phyloP scores from a whole-genome alignment of 2,113 vertebrate species.

The Mixornis gularis region DNA sequence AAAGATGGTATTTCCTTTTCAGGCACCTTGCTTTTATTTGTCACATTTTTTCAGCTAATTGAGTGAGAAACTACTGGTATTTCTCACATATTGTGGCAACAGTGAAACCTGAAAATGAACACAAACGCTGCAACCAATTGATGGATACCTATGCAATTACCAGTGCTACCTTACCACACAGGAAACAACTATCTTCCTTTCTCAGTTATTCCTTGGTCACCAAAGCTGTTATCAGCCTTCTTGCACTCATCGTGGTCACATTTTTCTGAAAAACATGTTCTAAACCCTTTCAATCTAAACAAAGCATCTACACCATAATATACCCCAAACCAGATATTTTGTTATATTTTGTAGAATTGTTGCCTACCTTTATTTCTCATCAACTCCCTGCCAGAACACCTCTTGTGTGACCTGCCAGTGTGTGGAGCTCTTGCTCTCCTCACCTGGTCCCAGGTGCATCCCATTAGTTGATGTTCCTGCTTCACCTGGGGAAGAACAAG shows the following conservation, averaged over 20 bases:
- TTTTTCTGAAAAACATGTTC: background rate
- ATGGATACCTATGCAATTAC: background rate
- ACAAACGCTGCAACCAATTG: background rate
- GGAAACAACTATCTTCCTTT: background rate
- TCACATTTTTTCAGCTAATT: background rate
- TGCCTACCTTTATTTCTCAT: background rate
- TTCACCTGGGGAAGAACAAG: background rate
- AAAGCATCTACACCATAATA: background rate
- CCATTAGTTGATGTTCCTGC: too few relatives aligned
- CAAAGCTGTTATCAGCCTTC: background rate
- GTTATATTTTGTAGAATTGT: background rate
- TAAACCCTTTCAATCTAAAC: background rate
- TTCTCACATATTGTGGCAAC: background rate
- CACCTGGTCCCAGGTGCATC: background rate
- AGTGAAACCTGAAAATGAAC: background rate
- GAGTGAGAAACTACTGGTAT: background rate
- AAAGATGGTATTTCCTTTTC: background rate
- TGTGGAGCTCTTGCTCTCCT: fast-evolving
- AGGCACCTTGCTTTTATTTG: background rate
- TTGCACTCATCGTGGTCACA: fast-evolving
- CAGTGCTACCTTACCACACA: background rate
- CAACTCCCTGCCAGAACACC: fast-evolving
- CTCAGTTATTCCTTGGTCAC: background rate
- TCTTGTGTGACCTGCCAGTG: background rate
- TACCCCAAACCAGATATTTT: background rate